Evolutionary conservation across 2,888 invertebrate genomes (phyloP).

Genomic region (Campopleginae sp.): DNA sequence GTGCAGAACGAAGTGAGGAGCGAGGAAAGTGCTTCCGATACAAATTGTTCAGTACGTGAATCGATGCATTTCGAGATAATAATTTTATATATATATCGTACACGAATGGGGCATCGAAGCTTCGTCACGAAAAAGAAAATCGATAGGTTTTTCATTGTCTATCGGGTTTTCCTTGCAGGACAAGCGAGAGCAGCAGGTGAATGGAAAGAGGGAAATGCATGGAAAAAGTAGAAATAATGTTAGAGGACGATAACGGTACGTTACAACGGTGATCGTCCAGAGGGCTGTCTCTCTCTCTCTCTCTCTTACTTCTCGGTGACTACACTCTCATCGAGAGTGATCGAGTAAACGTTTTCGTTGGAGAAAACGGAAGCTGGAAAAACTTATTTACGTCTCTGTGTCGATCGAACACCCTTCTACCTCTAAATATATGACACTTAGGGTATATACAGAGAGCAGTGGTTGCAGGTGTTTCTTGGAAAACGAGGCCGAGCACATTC

Average conservation of each 20-base stretch:
- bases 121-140: conserved; percentile 14
- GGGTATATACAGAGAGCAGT: neutral
- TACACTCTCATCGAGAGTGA: conserved; percentile 46
- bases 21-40: neutral
- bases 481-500: conserved; percentile 10
- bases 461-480: conserved; percentile 50
- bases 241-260: conserved; percentile 32
- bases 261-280: conserved; percentile 42
- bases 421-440: neutral
- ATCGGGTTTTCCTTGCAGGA: neutral
- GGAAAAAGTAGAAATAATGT: conserved; percentile 2
- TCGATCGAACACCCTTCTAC: neutral
- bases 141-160: conserved; percentile 44
- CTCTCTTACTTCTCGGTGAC: conserved; percentile 28
- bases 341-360: conserved; percentile 51
- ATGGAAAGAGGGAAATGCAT: neutral
- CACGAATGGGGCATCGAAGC: neutral
- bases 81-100: neutral
- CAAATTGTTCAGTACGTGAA: conserved; percentile 17
- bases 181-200: conserved; percentile 29
- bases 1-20: neutral
- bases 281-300: neutral
- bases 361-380: neutral
- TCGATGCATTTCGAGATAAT: conserved; percentile 24
- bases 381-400: neutral